A percentile compares a stretch with the other conserved stretches of the same genome.
Conservation (phyloP, 23 tunicate species). For the Botrylloides violaceus region DNA sequence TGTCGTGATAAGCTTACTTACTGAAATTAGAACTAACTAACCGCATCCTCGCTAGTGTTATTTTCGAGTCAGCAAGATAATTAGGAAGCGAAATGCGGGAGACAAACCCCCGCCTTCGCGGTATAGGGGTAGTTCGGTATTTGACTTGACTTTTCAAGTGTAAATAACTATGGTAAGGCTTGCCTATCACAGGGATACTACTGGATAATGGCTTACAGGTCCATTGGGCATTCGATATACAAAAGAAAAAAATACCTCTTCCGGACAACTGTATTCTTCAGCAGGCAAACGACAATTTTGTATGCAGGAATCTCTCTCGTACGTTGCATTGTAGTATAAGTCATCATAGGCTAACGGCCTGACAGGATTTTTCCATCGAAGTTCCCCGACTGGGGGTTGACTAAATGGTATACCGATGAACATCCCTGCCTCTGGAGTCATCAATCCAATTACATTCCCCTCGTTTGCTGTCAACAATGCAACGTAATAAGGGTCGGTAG, state of each 20-base stretch:
- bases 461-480: constrained; percentile 30
- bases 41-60: no score
- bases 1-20: no score
- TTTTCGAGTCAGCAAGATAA: no score
- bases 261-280: constrained; percentile 74
- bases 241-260: constrained; percentile 25
- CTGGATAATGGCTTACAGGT: no score
- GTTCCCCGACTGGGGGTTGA: constrained; percentile 75
- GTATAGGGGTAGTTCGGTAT: no score
- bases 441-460: constrained; percentile 29
- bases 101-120: no score
- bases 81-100: no score
- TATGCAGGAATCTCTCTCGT: constrained; percentile 56
- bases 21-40: no score
- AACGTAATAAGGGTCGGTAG: not conserved
- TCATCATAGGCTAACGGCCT: constrained; percentile 31
- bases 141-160: no score
- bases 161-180: no score
- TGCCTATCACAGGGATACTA: no score
- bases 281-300: constrained; percentile 81
- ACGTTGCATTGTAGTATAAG: constrained; percentile 63
- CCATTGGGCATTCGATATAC: no score
- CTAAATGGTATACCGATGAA: constrained; percentile 69
- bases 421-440: constrained; percentile 32
- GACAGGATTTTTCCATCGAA: constrained; percentile 66